Conservation (phyloP, 2,113 vertebrate species). For the Pyrgilauda ruficollis region DNA sequence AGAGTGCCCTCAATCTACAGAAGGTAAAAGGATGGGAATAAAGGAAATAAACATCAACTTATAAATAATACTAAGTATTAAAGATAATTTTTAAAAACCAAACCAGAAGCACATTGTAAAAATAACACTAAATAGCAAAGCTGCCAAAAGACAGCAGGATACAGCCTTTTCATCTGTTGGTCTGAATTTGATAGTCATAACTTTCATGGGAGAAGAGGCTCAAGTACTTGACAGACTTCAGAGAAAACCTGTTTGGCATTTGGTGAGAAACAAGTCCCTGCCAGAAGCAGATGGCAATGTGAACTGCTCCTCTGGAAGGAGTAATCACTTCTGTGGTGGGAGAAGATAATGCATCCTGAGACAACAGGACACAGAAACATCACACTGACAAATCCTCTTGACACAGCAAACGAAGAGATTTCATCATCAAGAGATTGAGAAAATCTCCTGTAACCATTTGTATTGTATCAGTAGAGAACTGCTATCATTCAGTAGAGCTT, state of each 20-base stretch:
- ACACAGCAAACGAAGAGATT: background rate
- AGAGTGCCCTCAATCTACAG: background rate
- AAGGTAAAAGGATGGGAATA: background rate
- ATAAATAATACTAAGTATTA: background rate
- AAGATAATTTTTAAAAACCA: background rate
- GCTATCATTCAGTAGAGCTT: background rate
- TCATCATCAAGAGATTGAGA: background rate
- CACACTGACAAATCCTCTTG: background rate
- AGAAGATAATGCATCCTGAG: background rate
- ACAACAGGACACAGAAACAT: background rate
- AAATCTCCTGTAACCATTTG: background rate
- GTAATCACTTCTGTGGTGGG: background rate
- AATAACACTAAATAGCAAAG: background rate
- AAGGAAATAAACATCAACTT: background rate
- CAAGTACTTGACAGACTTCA: background rate
- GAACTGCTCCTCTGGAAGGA: background rate
- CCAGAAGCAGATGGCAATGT: background rate
- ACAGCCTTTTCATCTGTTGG: background rate
- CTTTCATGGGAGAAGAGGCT: background rate
- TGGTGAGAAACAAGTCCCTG: background rate
- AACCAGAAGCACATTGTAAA: background rate
- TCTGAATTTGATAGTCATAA: background rate
- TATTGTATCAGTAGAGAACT: background rate
- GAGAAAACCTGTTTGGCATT: background rate
- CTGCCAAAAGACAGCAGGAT: background rate